These are phyloP conservation scores for Himalopsyche japonica DNA, from an alignment of 2,888 invertebrate genomes.

Conservation along the genomic window DNA sequence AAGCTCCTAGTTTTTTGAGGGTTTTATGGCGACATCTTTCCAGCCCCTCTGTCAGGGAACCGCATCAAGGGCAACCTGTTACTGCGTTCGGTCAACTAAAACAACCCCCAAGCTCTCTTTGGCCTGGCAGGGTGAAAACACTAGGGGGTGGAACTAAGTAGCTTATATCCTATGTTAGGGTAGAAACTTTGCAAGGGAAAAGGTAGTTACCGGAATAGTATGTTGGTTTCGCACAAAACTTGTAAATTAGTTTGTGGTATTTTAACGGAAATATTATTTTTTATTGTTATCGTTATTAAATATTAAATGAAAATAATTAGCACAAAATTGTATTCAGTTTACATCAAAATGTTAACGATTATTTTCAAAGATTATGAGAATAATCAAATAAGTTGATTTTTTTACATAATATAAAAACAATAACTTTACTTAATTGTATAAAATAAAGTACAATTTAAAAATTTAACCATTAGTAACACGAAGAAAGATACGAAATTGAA, in stretches of 20 bases:
- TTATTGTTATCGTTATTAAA: not conserved
- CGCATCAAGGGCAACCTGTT: constrained; percentile 16
- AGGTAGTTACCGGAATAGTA: not conserved
- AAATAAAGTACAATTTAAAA: too few relatives aligned
- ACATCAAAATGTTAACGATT: too few relatives aligned
- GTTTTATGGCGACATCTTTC: not conserved
- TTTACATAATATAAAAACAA: too few relatives aligned
- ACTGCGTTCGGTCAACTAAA: constrained; percentile 19
- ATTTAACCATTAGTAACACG: too few relatives aligned
- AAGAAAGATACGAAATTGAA: too few relatives aligned
- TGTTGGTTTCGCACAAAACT: not conserved
- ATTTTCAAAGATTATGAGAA: too few relatives aligned
- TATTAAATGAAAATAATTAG: too few relatives aligned
- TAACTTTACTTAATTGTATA: too few relatives aligned
- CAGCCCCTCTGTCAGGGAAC: not conserved
- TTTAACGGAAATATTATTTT: not conserved
- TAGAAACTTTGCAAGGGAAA: not conserved
- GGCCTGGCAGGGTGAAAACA: not conserved
- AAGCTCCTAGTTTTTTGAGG: not conserved
- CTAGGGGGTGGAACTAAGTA: not conserved
- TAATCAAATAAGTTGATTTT: too few relatives aligned
- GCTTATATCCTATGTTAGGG: not conserved
- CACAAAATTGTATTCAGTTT: too few relatives aligned
- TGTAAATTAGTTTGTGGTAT: not conserved
- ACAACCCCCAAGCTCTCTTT: constrained; percentile 5